These are phyloP conservation scores for Dryobotodes eremita DNA, from an alignment of 2,888 invertebrate genomes.

Conservation along the genomic window DNA sequence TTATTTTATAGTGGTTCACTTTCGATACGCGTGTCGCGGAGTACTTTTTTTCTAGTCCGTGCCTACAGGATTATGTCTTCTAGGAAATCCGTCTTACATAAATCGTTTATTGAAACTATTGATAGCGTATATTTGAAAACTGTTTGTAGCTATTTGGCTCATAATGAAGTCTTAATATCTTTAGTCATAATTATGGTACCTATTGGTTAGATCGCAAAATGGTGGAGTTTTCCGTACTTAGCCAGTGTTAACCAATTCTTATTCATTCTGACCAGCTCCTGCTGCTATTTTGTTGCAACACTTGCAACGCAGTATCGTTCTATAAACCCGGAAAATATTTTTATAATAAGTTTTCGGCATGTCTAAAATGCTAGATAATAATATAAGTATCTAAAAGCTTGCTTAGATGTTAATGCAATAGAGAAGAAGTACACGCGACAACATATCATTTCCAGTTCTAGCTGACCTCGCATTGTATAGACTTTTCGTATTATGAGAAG, in stretches of 20 bases:
- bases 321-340: no score
- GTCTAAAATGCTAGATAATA: background rate
- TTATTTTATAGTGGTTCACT: no score
- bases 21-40: no score
- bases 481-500: no score
- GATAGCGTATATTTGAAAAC: background rate
- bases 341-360: background rate
- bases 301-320: background rate
- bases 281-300: background rate
- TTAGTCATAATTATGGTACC: background rate
- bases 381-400: background rate
- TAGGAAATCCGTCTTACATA: constrained; percentile 19
- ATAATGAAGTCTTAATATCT: background rate
- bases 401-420: background rate
- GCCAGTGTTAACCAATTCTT: background rate
- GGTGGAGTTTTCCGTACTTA: constrained; percentile 2
- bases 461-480: no score
- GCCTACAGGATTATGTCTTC: constrained; percentile 25
- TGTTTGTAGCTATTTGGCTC: background rate
- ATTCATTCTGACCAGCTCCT: background rate
- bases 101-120: constrained; percentile 6
- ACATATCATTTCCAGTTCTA: no score
- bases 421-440: background rate
- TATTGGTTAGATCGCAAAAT: background rate
- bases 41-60: no score